These are phyloP conservation scores for Apodemus agrarius DNA, from an alignment of 2,797 vertebrate species.

Conservation along the genomic window DNA sequence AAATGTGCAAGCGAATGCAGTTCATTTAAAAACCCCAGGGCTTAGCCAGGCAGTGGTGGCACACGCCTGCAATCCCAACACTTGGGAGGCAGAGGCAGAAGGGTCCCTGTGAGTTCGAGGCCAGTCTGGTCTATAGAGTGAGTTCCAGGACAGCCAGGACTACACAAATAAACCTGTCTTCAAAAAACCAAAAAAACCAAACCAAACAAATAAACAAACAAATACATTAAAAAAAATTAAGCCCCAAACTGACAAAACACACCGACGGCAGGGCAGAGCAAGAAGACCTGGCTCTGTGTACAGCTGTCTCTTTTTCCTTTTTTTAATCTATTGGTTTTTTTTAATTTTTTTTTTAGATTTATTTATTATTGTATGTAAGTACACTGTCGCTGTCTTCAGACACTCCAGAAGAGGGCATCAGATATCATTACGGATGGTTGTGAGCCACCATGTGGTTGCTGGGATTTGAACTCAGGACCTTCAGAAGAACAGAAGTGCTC, in stretches of 20 bases:
- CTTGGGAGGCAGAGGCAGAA: not conserved
- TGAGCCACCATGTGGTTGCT: no score
- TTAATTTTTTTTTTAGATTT: no score
- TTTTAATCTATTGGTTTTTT: not conserved
- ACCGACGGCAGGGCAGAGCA: rapidly evolving
- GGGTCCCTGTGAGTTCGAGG: not conserved
- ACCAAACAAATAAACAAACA: not conserved
- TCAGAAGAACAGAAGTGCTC: no score
- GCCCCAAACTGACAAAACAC: no score
- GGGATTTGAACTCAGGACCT: no score
- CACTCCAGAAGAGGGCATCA: no score
- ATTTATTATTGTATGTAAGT: no score
- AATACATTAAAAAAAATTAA: not conserved
- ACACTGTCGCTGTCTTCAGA: no score
- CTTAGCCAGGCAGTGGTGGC: not conserved
- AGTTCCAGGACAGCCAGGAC: not conserved
- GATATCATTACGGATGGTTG: no score
- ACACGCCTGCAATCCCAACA: not conserved
- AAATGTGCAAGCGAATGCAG: not conserved
- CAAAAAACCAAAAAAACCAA: not conserved
- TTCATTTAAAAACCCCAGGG: not conserved
- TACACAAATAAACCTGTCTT: not conserved
- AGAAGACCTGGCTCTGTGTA: not conserved
- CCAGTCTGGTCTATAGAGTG: not conserved
- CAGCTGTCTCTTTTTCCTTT: not conserved